Evolutionary conservation across 2,113 vertebrate genomes (phyloP).

Genomic region (Corythaeola cristata): DNA sequence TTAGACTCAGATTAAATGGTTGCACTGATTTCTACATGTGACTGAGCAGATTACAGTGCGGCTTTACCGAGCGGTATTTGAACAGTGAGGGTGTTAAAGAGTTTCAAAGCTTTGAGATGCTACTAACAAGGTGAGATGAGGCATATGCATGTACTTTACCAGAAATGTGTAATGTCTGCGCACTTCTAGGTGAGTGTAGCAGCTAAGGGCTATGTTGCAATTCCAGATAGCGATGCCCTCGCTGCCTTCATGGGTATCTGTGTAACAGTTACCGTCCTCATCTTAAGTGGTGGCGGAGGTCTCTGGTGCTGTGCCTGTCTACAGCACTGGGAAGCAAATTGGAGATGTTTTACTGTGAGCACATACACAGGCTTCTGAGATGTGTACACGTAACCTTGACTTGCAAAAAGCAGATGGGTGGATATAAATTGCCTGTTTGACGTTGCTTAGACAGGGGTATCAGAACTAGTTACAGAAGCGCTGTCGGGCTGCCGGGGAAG

Average conservation of each 20-base stretch:
- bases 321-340: not conserved
- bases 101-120: not conserved
- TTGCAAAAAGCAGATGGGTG: not conserved
- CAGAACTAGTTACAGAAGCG: not conserved
- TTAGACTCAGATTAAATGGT: not conserved
- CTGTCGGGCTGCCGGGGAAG: not conserved
- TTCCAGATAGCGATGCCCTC: rapidly evolving
- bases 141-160: rapidly evolving
- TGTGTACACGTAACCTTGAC: not conserved
- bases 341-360: not conserved
- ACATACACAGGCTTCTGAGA: not conserved
- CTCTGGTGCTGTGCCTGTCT: not conserved
- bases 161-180: not conserved
- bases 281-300: not conserved
- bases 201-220: not conserved
- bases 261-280: not conserved
- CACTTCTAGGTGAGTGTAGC: not conserved
- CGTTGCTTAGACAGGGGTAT: not conserved
- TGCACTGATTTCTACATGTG: not conserved
- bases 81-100: not conserved
- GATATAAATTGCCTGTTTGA: not conserved
- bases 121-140: not conserved
- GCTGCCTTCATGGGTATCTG: not conserved
- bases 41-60: not conserved
- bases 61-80: not conserved